Base-by-base conservation (phyloP, 2,888 invertebrate species). In the Mesoligia furuncula region DNA sequence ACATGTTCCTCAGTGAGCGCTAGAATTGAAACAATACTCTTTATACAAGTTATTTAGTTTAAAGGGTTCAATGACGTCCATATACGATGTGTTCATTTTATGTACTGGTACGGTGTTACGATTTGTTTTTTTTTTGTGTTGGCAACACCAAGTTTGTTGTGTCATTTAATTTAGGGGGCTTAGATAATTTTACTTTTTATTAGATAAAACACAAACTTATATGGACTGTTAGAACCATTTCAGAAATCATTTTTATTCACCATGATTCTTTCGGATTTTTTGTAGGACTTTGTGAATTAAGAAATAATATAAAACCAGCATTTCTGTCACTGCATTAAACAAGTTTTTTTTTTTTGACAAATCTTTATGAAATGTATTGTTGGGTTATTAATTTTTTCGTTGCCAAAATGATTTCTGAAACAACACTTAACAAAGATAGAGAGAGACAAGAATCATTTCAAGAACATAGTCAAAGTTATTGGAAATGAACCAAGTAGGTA, bases 1-100 rank as follows among this genome's bases (percentile, higher is more conserved):
- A 95, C 92, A 93, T 90, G 87, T 96, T 95, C 96, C 93, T 95
- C 92, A 93, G 93, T 93, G 96, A 92, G 96, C 96, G 96, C 96
- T 96, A 96, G 95, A 96, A 96, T 94, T 93, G 91, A 95, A 96
- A 96, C 90, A 95, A 87, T 93, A 87, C 87, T 86, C 84, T 86
- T 91, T 88, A 83, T 71, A 89, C 70, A 87, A 79, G 57, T 90
- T 90, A 90, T 87, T 91, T 83, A 87, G 75, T 75, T 79, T 59
- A 75, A 73, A 81, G 59, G 79, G 80, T 87, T 86, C 85, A 78
- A 59, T 70, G 62, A 79, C 36, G 79, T 79, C 86, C 85, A 84
- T 75, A 79, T 66, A 77, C 27, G 54, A 79, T 79, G 66, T 77
- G 85, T 59, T 13, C 20, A 45, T 76, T 65, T 70, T 70, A 15